Evolutionary conservation across 2,888 invertebrate genomes (phyloP), one percentile per base, ranked within the genome.

Genomic region (Cremastobaeus sp.): DNA sequence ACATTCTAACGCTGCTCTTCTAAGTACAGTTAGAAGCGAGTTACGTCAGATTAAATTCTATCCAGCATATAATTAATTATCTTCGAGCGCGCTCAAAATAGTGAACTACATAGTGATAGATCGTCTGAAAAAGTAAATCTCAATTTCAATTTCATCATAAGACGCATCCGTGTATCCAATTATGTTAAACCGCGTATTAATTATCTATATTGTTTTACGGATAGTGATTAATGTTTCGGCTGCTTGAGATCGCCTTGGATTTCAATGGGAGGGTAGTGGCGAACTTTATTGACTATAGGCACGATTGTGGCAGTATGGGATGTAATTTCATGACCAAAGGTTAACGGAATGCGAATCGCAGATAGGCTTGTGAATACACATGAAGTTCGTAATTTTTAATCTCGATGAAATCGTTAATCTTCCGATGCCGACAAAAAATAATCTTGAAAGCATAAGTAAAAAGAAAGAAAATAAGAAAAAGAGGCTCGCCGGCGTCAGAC

Each of bases 181-280:
- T 83, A 83, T 79, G 79, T 80, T 78, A 81, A 81, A 82, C 79
- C 81, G 74, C 80, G 77, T 83, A 85, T 83, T 81, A 84, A 82
- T 84, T 84, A 83, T 80, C 79, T 74, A 71, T 77, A 83, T 81
- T 81, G 81, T 82, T 83, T 83, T 82, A 80, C 76, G 79, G 74
- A 77, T 82, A 76, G 77, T 84, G 81, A 84, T 81, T 82, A 81
- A 84, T 83, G 81, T 72, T 69, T 90, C 90, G 84, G 90, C 89
- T 84, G 85, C 95, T 95, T 88, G 95, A 95, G 94, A 34, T 94
- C 94, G 86, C 94, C 94, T 86, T 94, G 94, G 78, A 93, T 94
- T 94, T 93, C n/a, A n/a, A n/a, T n/a, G 92, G 90, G 81, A 69
- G 82, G 83, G 64, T 86, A 52, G 85, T 66, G 89, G 88, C 82